A percentile compares a stretch with the other conserved stretches of the same genome.
phyloP scores from a whole-genome alignment of 2,113 vertebrate genomes.

The Vidua chalybeata region DNA sequence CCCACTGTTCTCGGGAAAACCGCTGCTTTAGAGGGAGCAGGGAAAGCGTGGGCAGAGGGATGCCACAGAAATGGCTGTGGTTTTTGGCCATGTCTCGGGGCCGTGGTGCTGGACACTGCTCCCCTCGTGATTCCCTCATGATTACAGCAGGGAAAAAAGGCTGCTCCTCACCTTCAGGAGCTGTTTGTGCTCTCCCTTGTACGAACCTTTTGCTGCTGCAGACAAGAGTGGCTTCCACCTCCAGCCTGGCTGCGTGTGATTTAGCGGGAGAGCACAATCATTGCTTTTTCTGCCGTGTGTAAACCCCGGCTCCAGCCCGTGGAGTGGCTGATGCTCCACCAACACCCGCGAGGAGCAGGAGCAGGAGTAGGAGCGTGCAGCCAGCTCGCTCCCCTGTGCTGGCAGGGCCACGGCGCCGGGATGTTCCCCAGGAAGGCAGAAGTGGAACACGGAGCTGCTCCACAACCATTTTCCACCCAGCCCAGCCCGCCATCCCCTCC shows the following conservation, averaged over 20 bases:
- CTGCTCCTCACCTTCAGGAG: neutral
- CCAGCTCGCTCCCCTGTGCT: neutral
- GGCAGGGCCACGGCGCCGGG: neutral
- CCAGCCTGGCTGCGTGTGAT: neutral
- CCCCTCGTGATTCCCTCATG: neutral
- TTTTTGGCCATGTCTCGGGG: neutral
- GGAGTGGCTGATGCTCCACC: neutral
- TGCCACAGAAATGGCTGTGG: neutral
- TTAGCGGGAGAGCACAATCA: neutral
- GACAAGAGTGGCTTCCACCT: neutral
- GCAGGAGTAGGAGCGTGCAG: neutral
- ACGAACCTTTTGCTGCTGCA: fast-evolving
- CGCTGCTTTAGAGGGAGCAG: neutral
- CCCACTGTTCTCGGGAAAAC: neutral
- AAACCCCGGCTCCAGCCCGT: neutral
- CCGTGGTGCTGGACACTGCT: neutral
- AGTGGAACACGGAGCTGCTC: neutral
- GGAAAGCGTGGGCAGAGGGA: neutral
- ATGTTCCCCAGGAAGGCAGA: neutral
- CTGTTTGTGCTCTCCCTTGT: neutral
- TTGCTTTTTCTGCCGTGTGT: neutral
- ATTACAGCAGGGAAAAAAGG: neutral
- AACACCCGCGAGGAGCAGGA: neutral
- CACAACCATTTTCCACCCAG: neutral
- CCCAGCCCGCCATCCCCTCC: neutral